Conservation (phyloP, 1,140 invertebrate species). For the Listronotus oregonensis region DNA sequence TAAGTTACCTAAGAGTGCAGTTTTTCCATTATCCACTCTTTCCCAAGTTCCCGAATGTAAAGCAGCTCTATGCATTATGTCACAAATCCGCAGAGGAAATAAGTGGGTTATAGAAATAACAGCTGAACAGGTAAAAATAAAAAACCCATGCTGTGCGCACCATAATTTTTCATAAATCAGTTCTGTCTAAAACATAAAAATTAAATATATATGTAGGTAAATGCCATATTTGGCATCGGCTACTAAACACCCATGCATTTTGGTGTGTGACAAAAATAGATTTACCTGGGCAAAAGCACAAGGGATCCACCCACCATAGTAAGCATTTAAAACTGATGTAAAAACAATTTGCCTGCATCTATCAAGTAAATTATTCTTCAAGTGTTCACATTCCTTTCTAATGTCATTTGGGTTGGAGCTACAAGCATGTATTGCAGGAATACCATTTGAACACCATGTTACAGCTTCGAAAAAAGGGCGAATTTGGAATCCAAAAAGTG, state of each 20-base stretch:
- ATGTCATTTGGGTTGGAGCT: constrained; percentile 72
- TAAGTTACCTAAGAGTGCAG: constrained; percentile 14
- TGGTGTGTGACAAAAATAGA: neutral
- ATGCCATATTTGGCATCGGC: too few species aligned
- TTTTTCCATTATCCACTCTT: constrained; percentile 62
- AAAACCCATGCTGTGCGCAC: constrained; percentile 79
- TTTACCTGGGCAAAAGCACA: constrained; percentile 84
- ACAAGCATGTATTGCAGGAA: constrained; percentile 63
- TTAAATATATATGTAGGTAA: too few species aligned
- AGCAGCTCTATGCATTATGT: constrained; percentile 86
- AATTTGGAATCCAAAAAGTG: constrained; percentile 79
- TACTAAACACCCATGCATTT: too few species aligned
- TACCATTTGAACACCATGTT: constrained; percentile 48
- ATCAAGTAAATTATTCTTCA: constrained; percentile 86
- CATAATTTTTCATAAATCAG: constrained; percentile 86
- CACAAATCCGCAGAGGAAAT: constrained; percentile 74
- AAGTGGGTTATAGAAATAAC: constrained; percentile 81
- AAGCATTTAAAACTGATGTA: constrained; percentile 86
- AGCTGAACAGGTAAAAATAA: constrained; percentile 83
- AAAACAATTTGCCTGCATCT: constrained; percentile 89
- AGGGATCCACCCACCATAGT: constrained; percentile 89
- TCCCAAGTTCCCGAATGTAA: constrained; percentile 88
- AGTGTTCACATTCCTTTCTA: constrained; percentile 80
- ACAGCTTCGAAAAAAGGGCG: constrained; percentile 72
- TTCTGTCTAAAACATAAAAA: constrained; percentile 65